These are phyloP conservation scores for Gandaritis pyraliata DNA, from an alignment of 2,888 invertebrate genomes.

Conservation along the genomic window DNA sequence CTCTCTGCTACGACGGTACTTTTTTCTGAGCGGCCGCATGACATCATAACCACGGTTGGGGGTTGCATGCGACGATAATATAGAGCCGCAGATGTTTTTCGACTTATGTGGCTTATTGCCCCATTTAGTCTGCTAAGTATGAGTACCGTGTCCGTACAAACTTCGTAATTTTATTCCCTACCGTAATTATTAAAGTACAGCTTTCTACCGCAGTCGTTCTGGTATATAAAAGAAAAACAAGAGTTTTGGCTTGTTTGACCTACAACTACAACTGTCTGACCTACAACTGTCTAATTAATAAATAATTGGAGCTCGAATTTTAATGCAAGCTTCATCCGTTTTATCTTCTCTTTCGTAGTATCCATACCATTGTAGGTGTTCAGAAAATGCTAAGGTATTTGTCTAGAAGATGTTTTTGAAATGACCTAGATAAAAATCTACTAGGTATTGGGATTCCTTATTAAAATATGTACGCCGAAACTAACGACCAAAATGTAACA, in stretches of 20 bases:
- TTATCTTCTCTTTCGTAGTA: too few relatives aligned
- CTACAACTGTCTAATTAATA: constrained; percentile 21
- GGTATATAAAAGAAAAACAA: constrained; percentile 20
- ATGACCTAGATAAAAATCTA: too few relatives aligned
- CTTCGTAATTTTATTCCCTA: constrained; percentile 38
- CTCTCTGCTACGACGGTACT: constrained; percentile 27
- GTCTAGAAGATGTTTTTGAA: too few relatives aligned
- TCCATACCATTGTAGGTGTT: too few relatives aligned
- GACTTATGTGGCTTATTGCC: constrained; percentile 49
- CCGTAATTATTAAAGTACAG: constrained; percentile 32
- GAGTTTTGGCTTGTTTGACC: constrained; percentile 16
- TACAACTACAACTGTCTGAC: too few relatives aligned
- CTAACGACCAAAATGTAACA: too few relatives aligned
- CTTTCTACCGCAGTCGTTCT: constrained; percentile 21
- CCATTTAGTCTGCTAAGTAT: constrained; percentile 41
- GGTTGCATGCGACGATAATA: constrained; percentile 24
- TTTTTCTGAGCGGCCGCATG: constrained; percentile 24
- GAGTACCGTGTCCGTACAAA: constrained; percentile 42
- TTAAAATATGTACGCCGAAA: too few relatives aligned
- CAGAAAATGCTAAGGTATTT: too few relatives aligned
- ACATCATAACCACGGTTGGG: constrained; percentile 22
- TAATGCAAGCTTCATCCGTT: neutral
- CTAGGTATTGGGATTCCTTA: too few relatives aligned
- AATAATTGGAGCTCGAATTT: constrained; percentile 7
- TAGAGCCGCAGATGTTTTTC: constrained; percentile 51